phyloP scores from a whole-genome alignment of 2,113 vertebrate species.

The Spea multiplicata region DNA sequence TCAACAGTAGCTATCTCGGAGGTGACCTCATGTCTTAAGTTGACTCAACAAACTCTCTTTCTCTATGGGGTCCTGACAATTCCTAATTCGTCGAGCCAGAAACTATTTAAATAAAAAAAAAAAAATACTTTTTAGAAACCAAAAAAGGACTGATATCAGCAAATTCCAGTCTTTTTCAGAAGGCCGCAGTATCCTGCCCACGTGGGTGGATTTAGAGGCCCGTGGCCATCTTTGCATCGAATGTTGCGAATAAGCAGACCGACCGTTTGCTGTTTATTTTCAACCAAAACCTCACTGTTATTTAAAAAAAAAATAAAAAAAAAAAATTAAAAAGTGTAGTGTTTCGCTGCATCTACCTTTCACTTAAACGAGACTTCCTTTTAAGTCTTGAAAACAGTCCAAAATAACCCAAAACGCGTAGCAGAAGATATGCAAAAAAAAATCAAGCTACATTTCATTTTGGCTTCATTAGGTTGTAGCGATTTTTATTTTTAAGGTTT shows the following conservation, averaged over 20 bases:
- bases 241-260: background rate
- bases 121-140: too few species aligned
- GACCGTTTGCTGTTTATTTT: slow-evolving; percentile 35
- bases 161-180: background rate
- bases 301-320: slow-evolving; percentile 2
- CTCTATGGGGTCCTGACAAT: too few species aligned
- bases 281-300: slow-evolving; percentile 5
- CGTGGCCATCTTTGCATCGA: background rate
- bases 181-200: background rate
- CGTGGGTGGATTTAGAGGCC: background rate
- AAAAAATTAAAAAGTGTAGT: slow-evolving; percentile 23
- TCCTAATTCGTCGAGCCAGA: too few species aligned
- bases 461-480: slow-evolving; percentile 21
- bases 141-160: background rate
- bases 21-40: too few species aligned
- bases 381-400: slow-evolving; percentile 23
- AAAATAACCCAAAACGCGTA: slow-evolving; percentile 31
- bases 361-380: slow-evolving; percentile 15
- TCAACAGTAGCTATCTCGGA: too few species aligned
- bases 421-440: slow-evolving; percentile 15
- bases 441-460: slow-evolving; percentile 16
- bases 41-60: too few species aligned
- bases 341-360: slow-evolving; percentile 31
- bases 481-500: slow-evolving; percentile 28
- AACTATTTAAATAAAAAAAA: too few species aligned